Evolutionary conservation across 2,797 vertebrate species (phyloP), one percentile per base, ranked within the genome.

Genomic region (Hoplostethus mediterraneus): DNA sequence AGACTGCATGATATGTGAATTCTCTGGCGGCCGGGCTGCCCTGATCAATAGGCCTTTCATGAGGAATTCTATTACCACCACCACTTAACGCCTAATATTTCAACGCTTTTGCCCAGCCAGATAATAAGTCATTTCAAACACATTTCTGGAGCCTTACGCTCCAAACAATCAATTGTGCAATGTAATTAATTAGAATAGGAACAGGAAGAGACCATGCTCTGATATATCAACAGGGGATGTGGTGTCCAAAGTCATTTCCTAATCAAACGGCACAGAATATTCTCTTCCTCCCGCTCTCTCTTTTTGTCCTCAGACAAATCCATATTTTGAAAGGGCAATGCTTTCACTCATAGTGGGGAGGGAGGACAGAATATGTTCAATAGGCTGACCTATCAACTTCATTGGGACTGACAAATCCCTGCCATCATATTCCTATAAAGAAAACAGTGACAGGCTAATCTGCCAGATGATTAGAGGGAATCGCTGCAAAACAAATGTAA

Each of bases 71-170:
- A 93, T 95, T 95, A 94, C 93, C 87, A 83, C 81, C 28, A 59
- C 92, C 91, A 94, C 94, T 95, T 95, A 95, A 89, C 92, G 91
- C 88, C 93, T 95, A 93, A 94, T 94, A 95, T 94, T 94, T 94
- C 94, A 95, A 90, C 89, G 92, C 90, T 92, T 93, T 92, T 87
- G 91, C 93, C 89, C 90, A 83, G 89, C 84, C 77, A 52, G 88
- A 93, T 90, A 90, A 93, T 91, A 92, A 94, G 90, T 94, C 85
- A 91, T 93, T 93, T 91, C 83, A 85, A 91, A 94, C 94, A 94
- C 91, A 86, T 93, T 87, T 90, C 87, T 80, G 77, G 82, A 81
- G 82, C 73, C 81, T 83, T 76, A 57, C 81, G 85, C 88, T 84
- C 52, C 84, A 93, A 94, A 92, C 93, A 93, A 94, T 95, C 93